phyloP scores from a whole-genome alignment of 2,113 vertebrate genomes.

The Dermatemys mawii region DNA sequence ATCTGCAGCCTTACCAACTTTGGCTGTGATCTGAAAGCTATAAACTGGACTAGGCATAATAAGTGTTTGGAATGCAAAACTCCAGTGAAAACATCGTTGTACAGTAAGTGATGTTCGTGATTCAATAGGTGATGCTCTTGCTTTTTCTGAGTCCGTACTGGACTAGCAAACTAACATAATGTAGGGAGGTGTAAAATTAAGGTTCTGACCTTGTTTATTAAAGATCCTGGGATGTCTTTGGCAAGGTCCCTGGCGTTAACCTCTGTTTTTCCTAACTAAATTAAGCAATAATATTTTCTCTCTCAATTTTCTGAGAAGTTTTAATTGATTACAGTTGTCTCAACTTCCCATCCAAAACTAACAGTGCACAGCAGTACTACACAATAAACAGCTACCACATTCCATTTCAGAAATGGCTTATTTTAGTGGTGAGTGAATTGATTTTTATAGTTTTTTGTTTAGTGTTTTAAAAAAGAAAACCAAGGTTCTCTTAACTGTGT shows the following conservation, averaged over 20 bases:
- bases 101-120: neutral
- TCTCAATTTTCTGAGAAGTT: neutral
- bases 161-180: neutral
- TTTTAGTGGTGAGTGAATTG: neutral
- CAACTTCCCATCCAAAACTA: neutral
- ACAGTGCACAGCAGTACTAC: neutral
- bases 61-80: neutral
- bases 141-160: neutral
- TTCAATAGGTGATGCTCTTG: neutral
- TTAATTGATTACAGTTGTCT: neutral
- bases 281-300: neutral
- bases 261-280: neutral
- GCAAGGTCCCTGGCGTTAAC: neutral
- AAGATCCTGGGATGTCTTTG: neutral
- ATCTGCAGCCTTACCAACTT: neutral
- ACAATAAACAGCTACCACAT: neutral
- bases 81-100: neutral
- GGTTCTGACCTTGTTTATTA: neutral
- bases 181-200: neutral
- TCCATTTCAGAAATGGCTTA: neutral
- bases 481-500: neutral
- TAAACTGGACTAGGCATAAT: neutral
- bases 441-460: neutral
- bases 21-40: neutral
- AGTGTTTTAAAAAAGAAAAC: neutral